These are phyloP conservation scores for Drosophila maculinotata DNA, from an alignment of 2,888 invertebrate genomes.

Conservation along the genomic window DNA sequence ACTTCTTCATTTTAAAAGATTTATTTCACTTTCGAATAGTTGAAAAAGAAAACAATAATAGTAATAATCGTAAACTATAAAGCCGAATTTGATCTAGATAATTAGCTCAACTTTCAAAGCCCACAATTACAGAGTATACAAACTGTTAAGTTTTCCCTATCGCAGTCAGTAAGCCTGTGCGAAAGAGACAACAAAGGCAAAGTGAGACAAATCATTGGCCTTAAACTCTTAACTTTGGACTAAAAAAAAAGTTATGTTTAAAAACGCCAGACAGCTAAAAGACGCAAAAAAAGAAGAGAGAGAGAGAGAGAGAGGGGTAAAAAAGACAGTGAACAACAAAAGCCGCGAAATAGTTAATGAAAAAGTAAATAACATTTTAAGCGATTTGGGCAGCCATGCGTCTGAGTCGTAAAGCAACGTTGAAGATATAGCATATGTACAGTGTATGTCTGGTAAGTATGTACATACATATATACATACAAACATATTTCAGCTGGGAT, in stretches of 20 bases:
- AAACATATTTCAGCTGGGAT: conserved; percentile 17
- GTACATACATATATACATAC: not conserved
- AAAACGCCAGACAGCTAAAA: conserved; percentile 40
- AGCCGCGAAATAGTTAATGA: conserved; percentile 73
- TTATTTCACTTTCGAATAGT: no score
- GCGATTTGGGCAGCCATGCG: conserved; percentile 59
- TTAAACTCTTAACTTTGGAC: conserved; percentile 12
- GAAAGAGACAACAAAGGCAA: conserved; percentile 16
- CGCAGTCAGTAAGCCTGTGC: conserved; percentile 7
- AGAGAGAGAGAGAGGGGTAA: conserved; percentile 3
- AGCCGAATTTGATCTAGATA: no score
- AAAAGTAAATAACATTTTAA: conserved; percentile 71
- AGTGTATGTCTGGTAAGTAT: not conserved
- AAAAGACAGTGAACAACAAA: conserved; percentile 39
- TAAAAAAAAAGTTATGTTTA: conserved; percentile 5
- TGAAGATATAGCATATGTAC: conserved; percentile 3
- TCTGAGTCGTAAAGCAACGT: conserved; percentile 51
- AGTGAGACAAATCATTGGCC: conserved; percentile 8
- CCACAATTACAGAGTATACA: conserved; percentile 19
- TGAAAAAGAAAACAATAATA: no score
- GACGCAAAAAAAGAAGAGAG: conserved; percentile 31
- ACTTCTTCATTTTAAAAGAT: no score
- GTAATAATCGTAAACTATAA: no score
- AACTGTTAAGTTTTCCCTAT: conserved; percentile 14
- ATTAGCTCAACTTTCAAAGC: no score